A percentile compares a stretch with the other conserved stretches of the same genome.
phyloP scores from a whole-genome alignment of 1,140 invertebrate genomes.

The Paramacrobiotus metropolitanus region DNA sequence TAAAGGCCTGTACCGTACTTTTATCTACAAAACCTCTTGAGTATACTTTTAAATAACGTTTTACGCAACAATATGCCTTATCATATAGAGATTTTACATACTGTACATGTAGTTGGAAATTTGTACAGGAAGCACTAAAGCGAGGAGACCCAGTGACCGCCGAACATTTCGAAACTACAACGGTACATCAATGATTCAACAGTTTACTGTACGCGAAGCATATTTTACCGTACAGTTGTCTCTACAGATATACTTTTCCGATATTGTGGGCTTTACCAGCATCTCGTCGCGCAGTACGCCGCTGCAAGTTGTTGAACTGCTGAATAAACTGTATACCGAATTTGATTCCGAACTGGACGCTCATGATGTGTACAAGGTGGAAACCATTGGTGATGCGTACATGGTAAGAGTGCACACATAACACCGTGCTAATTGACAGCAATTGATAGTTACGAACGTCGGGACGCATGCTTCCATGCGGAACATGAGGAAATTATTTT shows the following conservation, averaged over 20 bases:
- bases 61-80: not conserved
- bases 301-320: slow-evolving; percentile 31
- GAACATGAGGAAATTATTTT: not conserved
- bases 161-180: not conserved
- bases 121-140: not conserved
- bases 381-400: slow-evolving; percentile 10
- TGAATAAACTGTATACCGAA: slow-evolving; percentile 24
- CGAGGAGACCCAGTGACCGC: not conserved
- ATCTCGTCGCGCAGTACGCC: slow-evolving; percentile 23
- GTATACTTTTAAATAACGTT: not conserved
- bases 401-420: not conserved
- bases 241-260: slow-evolving; percentile 25
- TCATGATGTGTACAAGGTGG: slow-evolving; percentile 25
- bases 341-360: slow-evolving; percentile 24
- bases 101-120: not conserved
- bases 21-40: no score
- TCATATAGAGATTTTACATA: not conserved
- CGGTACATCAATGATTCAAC: not conserved
- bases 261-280: slow-evolving; percentile 23
- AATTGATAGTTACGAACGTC: no score
- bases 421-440: no score
- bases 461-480: not conserved
- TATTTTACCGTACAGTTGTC: slow-evolving; percentile 11
- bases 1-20: no score
- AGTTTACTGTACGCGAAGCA: not conserved